Percentiles rank a stretch among this genome's conserved stretches.
Conservation (phyloP, 1,140 invertebrate genomes). For the Drosophila auraria region DNA sequence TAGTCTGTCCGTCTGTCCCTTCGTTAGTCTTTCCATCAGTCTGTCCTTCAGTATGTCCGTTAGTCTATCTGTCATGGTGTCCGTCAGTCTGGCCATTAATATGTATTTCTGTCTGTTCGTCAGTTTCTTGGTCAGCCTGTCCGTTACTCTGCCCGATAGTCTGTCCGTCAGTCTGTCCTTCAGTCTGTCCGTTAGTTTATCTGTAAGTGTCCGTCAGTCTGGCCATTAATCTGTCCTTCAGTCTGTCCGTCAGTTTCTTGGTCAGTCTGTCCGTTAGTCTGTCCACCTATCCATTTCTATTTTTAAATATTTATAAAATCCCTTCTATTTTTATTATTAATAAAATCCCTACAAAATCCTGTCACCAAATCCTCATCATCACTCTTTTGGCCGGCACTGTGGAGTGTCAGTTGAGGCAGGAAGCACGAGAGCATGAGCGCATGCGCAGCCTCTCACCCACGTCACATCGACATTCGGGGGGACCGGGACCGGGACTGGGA, state of each 20-base stretch:
- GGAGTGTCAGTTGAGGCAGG: slow-evolving; percentile 41
- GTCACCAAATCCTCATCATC: neutral
- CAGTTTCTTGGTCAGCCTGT: neutral
- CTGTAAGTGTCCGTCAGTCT: neutral
- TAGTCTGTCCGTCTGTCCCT: no score
- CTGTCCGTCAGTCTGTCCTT: neutral
- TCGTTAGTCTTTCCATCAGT: neutral
- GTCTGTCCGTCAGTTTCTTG: neutral
- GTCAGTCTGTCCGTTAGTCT: no score
- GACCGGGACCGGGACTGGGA: neutral
- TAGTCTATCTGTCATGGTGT: no score
- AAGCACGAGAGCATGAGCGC: slow-evolving; percentile 33
- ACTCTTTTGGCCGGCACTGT: neutral
- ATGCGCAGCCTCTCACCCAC: slow-evolving; percentile 76
- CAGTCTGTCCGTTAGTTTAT: neutral
- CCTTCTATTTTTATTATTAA: neutral
- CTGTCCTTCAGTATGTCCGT: neutral
- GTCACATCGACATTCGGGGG: slow-evolving; percentile 34
- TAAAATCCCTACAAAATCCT: neutral
- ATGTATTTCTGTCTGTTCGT: no score
- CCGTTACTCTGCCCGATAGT: neutral
- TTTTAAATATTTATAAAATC: no score
- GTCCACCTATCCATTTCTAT: no score
- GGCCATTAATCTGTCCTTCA: neutral
- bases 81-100: neutral